Conservation (phyloP, 2,888 invertebrate species). For the Tuberolachnus salignus region DNA sequence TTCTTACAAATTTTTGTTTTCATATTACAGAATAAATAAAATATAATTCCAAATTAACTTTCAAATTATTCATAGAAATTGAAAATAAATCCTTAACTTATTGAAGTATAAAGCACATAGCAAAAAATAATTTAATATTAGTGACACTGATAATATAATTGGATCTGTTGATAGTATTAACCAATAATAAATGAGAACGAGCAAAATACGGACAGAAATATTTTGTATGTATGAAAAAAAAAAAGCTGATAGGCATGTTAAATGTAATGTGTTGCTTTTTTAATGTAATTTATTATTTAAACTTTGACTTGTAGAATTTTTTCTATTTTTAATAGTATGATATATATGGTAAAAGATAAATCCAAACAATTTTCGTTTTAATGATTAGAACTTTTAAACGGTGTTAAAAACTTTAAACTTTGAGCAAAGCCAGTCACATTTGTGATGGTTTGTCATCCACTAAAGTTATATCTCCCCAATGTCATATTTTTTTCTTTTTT, state of each 20-base stretch:
- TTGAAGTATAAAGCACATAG: not conserved
- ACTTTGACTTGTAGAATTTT: not conserved
- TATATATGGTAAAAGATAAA: not conserved
- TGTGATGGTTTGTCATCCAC: constrained; percentile 4
- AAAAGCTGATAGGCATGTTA: constrained; percentile 1
- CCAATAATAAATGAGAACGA: not conserved
- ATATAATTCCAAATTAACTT: constrained; percentile 8
- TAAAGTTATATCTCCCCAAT: too few species aligned
- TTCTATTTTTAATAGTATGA: not conserved
- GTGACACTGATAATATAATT: not conserved
- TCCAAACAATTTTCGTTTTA: not conserved
- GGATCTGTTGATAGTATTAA: not conserved
- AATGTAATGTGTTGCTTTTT: constrained; percentile 20
- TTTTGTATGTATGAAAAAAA: not conserved
- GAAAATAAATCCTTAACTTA: not conserved
- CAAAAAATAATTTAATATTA: not conserved
- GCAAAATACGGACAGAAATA: too few species aligned
- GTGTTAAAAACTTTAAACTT: constrained; percentile 5
- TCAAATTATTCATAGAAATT: not conserved
- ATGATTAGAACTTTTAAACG: constrained; percentile 8
- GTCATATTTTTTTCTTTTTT: too few species aligned
- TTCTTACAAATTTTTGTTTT: too few species aligned
- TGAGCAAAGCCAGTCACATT: constrained; percentile 11
- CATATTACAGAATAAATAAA: not conserved
- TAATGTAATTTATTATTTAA: constrained; percentile 20